phyloP scores from a whole-genome alignment of 2,888 invertebrate genomes.

The Tanytarsus gracilentus region DNA sequence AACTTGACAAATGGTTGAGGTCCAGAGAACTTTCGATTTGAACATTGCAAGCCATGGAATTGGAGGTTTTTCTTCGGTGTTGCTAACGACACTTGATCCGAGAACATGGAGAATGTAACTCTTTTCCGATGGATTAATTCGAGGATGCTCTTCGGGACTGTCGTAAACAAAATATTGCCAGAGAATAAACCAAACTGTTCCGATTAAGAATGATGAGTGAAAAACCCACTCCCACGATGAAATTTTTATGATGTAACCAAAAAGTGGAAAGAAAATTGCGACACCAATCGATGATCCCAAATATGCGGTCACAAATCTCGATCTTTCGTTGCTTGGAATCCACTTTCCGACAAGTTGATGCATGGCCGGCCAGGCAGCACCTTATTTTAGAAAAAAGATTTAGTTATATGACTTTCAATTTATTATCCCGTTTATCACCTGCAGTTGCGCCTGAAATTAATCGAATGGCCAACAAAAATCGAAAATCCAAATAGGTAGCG shows the following conservation, averaged over 20 bases:
- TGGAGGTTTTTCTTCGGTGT: conserved; percentile 34
- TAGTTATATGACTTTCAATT: not conserved
- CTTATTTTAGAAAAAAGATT: conserved; percentile 38
- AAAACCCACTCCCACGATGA: conserved; percentile 66
- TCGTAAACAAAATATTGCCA: conserved; percentile 57
- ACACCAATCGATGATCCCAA: conserved; percentile 58
- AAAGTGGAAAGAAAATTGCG: conserved; percentile 59
- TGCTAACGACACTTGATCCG: conserved; percentile 41
- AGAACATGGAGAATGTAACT: conserved; percentile 51
- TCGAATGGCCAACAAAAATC: conserved; percentile 50
- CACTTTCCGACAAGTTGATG: conserved; percentile 58
- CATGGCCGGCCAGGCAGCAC: conserved; percentile 12
- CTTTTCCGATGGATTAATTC: conserved; percentile 51
- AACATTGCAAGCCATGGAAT: conserved; percentile 56
- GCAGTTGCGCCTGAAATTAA: conserved; percentile 59
- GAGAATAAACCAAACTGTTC: conserved; percentile 55
- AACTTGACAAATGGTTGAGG: conserved; percentile 54
- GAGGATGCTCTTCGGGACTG: conserved; percentile 55
- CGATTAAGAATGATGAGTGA: conserved; percentile 53
- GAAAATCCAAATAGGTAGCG: conserved; percentile 50
- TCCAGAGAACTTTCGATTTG: conserved; percentile 53
- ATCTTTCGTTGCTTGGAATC: conserved; percentile 75
- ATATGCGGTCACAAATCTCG: conserved; percentile 58
- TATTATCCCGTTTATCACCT: conserved; percentile 12
- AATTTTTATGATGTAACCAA: conserved; percentile 55